Base-by-base conservation (phyloP, 2,888 invertebrate species). In the Gandaritis pyraliata region DNA sequence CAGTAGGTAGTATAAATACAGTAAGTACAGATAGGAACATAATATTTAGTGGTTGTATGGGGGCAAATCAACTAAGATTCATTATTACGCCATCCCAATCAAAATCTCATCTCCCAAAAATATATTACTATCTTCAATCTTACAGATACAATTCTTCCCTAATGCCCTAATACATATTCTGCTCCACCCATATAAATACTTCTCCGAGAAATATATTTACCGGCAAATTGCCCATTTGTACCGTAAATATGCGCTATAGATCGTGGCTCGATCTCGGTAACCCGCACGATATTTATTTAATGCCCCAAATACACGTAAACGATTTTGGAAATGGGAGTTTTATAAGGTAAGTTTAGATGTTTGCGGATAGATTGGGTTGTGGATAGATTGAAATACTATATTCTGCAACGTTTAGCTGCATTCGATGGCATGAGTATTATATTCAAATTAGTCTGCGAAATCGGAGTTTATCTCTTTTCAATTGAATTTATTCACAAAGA, bases 211-310 rank as follows among this genome's bases (percentile, higher is more conserved):
- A 78, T 77, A 78, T 74, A 78, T 77, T 75, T 80, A 80, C 70
- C 68, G 64, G 71, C 71, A 80, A 82, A 82, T 81, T 79, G 81
- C 75, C 82, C 78, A 81, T 83, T 81, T 78, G 72, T 74, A 74
- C 65, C 66, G 75, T 73, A 71, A 75, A 69, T 68, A 70, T 62
- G 67, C 59, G 67, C 72, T 68, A 74, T 81, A 76, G 63, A 82
- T 81, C 77, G 75, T 64, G 53, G 36, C 39, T n/a, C 50, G 64
- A 52, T 56, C 64, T 55, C 56, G 39, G 61, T 55, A 65, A 65
- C 64, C 63, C 53, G 39, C 41, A 41, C 60, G 72, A 72, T 80
- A 81, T 79, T 77, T 77, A 78, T 81, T 75, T 79, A 79, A 78
- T 77, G 79, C 73, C 36, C 50, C 53, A 68, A 61, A 61, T 53